Evolutionary conservation across 2,113 vertebrate species (phyloP).

Genomic region (Hylia prasina): DNA sequence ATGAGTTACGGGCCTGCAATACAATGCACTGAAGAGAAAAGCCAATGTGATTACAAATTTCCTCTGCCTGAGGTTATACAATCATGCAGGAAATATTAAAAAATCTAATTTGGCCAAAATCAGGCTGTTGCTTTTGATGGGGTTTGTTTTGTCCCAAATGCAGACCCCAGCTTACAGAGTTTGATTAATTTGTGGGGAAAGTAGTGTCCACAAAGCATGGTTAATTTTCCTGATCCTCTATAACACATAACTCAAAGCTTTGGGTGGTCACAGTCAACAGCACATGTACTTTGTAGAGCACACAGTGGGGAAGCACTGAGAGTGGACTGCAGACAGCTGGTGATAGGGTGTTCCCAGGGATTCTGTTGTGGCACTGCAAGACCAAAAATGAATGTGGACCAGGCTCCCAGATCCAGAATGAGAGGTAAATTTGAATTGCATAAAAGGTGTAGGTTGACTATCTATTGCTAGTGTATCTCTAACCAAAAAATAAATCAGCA

Average conservation of each 20-base stretch:
- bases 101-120: not conserved
- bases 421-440: not conserved
- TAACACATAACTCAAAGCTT: not conserved
- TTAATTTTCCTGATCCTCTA: not conserved
- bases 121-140: not conserved
- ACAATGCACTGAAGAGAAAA: slow-evolving; percentile 5
- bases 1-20: not conserved
- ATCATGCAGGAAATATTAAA: not conserved
- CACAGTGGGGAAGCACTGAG: not conserved
- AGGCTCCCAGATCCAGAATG: not conserved
- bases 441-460: not conserved
- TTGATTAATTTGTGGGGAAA: not conserved
- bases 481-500: not conserved
- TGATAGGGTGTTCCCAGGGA: not conserved
- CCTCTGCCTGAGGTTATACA: not conserved
- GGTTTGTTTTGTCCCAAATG: not conserved
- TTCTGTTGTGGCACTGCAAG: not conserved
- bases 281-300: not conserved
- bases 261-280: not conserved
- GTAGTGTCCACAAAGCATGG: not conserved
- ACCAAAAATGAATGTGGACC: not conserved
- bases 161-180: not conserved
- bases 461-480: not conserved
- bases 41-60: not conserved
- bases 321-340: not conserved